Percentiles rank a stretch among this genome's conserved stretches.
Evolutionary conservation across 1,140 invertebrate species (phyloP).

Genomic region (Calephelis virginiensis): DNA sequence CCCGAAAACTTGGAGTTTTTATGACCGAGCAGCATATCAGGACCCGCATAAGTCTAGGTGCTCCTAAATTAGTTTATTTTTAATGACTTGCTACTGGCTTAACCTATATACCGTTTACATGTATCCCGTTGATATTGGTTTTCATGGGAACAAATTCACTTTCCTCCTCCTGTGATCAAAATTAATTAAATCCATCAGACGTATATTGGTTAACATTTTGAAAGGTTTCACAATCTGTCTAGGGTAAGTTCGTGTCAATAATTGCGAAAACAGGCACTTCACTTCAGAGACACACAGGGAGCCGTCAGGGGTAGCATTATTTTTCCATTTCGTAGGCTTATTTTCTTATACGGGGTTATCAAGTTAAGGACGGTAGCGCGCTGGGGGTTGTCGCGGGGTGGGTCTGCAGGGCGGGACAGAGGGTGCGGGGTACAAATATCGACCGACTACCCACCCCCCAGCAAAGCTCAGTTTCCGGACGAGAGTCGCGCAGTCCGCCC

Average conservation of each 20-base stretch:
- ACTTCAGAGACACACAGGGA: background rate
- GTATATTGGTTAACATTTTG: background rate
- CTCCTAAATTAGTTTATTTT: constrained; percentile 65
- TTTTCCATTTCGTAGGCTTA: constrained; percentile 73
- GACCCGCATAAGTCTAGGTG: constrained; percentile 56
- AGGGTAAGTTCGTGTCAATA: background rate
- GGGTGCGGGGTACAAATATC: constrained; percentile 59
- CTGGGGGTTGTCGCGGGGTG: constrained; percentile 51
- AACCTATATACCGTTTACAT: background rate
- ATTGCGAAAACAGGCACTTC: constrained; percentile 5
- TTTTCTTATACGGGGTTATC: constrained; percentile 72
- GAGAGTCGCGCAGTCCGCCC: constrained; percentile 71
- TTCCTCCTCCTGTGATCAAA: background rate
- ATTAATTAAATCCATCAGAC: background rate
- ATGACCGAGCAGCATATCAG: constrained; percentile 63
- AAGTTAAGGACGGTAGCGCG: constrained; percentile 66
- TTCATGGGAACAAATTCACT: too few species aligned
- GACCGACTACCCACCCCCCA: constrained; percentile 64
- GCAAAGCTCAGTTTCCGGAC: constrained; percentile 71
- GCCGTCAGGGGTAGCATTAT: constrained; percentile 54
- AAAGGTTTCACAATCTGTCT: background rate
- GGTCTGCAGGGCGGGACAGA: constrained; percentile 59
- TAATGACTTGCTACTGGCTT: background rate
- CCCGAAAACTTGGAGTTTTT: constrained; percentile 61
- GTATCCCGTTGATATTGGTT: too few species aligned